Conservation (phyloP, 2,888 invertebrate species). For the Drosophila melanosoma region DNA sequence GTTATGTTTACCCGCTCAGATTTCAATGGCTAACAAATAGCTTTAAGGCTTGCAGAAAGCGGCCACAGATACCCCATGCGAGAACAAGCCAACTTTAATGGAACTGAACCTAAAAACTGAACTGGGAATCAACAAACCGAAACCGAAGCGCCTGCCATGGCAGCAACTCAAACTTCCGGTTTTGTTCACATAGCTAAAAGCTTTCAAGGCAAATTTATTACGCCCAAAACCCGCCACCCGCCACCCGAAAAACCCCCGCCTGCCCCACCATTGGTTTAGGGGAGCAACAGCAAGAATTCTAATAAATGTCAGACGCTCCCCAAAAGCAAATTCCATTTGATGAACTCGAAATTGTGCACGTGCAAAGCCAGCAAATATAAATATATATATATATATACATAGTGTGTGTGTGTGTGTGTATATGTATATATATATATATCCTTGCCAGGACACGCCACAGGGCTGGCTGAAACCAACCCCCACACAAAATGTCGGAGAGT, state of each 20-base stretch:
- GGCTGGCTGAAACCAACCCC: constrained; percentile 61
- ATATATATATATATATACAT: background rate
- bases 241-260: background rate
- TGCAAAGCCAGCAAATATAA: constrained; percentile 67
- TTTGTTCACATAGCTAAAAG: constrained; percentile 50
- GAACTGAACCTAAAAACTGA: constrained; percentile 34
- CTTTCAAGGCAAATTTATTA: constrained; percentile 66
- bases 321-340: constrained; percentile 80
- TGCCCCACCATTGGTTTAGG: background rate
- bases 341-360: constrained; percentile 81
- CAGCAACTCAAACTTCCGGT: constrained; percentile 58
- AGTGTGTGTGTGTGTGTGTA: no score
- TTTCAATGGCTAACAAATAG: constrained; percentile 70
- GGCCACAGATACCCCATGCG: constrained; percentile 50
- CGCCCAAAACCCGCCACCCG: constrained; percentile 17
- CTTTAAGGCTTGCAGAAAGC: constrained; percentile 72
- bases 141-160: constrained; percentile 56
- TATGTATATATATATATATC: background rate
- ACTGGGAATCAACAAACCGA: constrained; percentile 69
- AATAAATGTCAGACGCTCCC: constrained; percentile 78
- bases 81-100: constrained; percentile 71
- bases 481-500: constrained; percentile 78
- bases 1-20: constrained; percentile 56
- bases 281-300: constrained; percentile 66
- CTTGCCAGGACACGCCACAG: constrained; percentile 44